Conservation (phyloP, 2,888 invertebrate species). For the Acronicta leporina region DNA sequence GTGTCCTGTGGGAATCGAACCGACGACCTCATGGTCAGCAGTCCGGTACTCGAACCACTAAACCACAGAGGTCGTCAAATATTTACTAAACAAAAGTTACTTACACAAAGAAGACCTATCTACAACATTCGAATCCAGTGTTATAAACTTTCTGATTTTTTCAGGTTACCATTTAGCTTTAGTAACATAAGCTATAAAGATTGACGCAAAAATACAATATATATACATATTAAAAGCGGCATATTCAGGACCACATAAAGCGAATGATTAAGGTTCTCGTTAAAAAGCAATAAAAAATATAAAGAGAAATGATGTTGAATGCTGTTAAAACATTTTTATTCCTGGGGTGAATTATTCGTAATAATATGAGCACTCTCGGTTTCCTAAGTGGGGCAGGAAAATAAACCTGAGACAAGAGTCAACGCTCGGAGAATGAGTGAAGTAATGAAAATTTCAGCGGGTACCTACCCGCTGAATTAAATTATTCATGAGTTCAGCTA, state of each 20-base stretch:
- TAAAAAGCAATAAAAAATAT: slow-evolving; percentile 46
- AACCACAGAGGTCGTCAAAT: too few relatives aligned
- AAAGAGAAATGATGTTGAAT: slow-evolving; percentile 54
- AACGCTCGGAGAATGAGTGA: slow-evolving; percentile 48
- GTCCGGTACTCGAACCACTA: too few relatives aligned
- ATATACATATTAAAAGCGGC: slow-evolving; percentile 17
- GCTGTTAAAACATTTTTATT: slow-evolving; percentile 53
- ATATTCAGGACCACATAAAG: slow-evolving; percentile 40
- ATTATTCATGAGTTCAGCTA: slow-evolving; percentile 52
- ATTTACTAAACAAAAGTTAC: slow-evolving; percentile 12
- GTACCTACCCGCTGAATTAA: slow-evolving; percentile 40
- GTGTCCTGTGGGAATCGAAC: too few relatives aligned
- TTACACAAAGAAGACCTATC: neutral
- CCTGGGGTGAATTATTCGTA: slow-evolving; percentile 40
- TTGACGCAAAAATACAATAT: slow-evolving; percentile 7
- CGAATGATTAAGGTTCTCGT: slow-evolving; percentile 42
- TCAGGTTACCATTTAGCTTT: neutral
- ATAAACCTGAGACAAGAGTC: slow-evolving; percentile 55
- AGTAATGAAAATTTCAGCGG: slow-evolving; percentile 50
- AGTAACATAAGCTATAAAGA: neutral
- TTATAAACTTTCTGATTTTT: too few relatives aligned
- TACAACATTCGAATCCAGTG: neutral
- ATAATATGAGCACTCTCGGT: slow-evolving; percentile 45
- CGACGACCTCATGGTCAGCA: too few relatives aligned
- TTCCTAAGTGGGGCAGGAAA: slow-evolving; percentile 64